Conservation (phyloP, 2,113 vertebrate genomes). For the Oreochromis niloticus region DNA sequence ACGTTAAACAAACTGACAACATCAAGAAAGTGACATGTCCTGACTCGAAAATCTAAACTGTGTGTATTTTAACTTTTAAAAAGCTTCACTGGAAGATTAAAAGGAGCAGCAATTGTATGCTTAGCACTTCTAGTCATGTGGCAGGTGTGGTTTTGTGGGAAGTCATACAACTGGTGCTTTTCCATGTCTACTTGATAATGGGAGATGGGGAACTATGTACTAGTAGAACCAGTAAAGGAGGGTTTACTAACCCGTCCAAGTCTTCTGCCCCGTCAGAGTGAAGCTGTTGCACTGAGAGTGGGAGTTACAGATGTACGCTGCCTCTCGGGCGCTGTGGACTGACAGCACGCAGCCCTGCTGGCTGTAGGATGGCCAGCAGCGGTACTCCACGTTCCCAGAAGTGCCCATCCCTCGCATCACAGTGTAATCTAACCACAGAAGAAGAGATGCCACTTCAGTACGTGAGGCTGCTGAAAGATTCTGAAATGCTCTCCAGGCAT, state of each 20-base stretch:
- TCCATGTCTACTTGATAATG: neutral
- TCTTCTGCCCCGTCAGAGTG: slow-evolving; percentile 71
- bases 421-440: slow-evolving; percentile 74
- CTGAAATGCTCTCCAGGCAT: neutral
- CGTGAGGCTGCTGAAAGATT: neutral
- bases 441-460: slow-evolving; percentile 16
- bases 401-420: slow-evolving; percentile 72
- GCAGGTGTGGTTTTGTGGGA: neutral
- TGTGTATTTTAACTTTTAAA: slow-evolving; percentile 10
- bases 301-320: slow-evolving; percentile 76
- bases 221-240: neutral
- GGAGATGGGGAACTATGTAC: neutral
- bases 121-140: neutral
- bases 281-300: slow-evolving; percentile 80
- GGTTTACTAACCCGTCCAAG: slow-evolving; percentile 80
- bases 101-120: neutral
- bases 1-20: neutral
- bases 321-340: slow-evolving; percentile 76
- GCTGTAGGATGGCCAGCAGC: slow-evolving; percentile 88
- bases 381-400: slow-evolving; percentile 72
- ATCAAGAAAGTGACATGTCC: slow-evolving; percentile 1
- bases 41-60: slow-evolving; percentile 1
- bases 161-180: neutral
- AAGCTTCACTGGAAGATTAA: slow-evolving; percentile 8
- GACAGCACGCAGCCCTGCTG: slow-evolving; percentile 82